Conservation (phyloP, 2,113 vertebrate genomes). For the Sphyrna mokarran region DNA sequence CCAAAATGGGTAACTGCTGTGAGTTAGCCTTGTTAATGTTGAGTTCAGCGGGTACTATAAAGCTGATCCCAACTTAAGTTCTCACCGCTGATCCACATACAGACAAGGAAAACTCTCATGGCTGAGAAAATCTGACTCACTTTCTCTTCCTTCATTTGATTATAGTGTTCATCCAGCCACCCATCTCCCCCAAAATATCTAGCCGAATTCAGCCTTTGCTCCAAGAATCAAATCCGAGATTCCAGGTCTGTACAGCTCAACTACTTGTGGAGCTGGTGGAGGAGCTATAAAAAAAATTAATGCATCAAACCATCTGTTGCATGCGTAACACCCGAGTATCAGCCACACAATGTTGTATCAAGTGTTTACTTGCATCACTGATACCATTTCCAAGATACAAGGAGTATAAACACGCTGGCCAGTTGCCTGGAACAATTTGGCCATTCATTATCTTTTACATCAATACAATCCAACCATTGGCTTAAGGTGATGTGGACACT, state of each 20-base stretch:
- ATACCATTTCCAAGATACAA: slow-evolving; percentile 18
- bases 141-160: background rate
- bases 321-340: background rate
- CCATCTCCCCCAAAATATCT: background rate
- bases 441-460: background rate
- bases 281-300: background rate
- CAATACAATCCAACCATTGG: background rate
- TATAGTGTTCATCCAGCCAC: background rate
- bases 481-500: background rate
- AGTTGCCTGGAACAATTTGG: background rate
- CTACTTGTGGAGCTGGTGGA: background rate
- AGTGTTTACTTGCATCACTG: slow-evolving; percentile 8
- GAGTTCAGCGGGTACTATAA: background rate
- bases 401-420: background rate
- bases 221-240: background rate
- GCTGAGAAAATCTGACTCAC: background rate
- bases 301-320: background rate
- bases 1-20: background rate
- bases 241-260: background rate
- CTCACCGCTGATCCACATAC: background rate
- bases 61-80: background rate
- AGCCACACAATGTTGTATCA: slow-evolving; percentile 1
- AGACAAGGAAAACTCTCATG: background rate
- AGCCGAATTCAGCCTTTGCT: background rate
- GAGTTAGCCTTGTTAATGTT: background rate